Evolutionary conservation across 2,888 invertebrate genomes (phyloP).

Genomic region (Tenthredo notha): DNA sequence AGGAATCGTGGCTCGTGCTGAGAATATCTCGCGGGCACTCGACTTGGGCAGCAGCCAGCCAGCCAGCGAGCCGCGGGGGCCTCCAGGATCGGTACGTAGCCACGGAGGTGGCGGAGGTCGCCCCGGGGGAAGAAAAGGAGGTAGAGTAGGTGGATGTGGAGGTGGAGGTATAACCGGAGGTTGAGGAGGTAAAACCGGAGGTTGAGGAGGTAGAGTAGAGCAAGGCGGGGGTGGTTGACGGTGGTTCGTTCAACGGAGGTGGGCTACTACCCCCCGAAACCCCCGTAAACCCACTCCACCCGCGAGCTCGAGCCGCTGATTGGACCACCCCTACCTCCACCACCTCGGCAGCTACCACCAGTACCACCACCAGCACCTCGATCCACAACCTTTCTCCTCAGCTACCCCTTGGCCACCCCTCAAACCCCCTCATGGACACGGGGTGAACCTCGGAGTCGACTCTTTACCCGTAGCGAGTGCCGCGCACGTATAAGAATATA

Average conservation of each 20-base stretch:
- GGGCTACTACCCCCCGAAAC: slow-evolving; percentile 73
- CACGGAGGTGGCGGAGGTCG: slow-evolving; percentile 64
- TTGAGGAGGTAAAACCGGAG: slow-evolving; percentile 58
- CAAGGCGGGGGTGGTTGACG: slow-evolving; percentile 63
- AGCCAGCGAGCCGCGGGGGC: slow-evolving; percentile 55
- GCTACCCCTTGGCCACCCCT: slow-evolving; percentile 63
- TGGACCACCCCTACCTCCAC: slow-evolving; percentile 69
- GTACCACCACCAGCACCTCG: slow-evolving; percentile 49
- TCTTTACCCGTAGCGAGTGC: slow-evolving; percentile 48
- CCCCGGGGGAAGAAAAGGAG: slow-evolving; percentile 45
- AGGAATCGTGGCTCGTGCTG: slow-evolving; percentile 76
- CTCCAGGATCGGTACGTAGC: slow-evolving; percentile 66
- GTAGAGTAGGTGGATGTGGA: slow-evolving; percentile 46
- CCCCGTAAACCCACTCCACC: slow-evolving; percentile 65
- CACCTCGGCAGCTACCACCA: slow-evolving; percentile 38
- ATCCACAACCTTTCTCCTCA: slow-evolving; percentile 59
- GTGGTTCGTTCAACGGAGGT: slow-evolving; percentile 62
- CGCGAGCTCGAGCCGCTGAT: slow-evolving; percentile 69
- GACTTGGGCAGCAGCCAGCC: slow-evolving; percentile 73
- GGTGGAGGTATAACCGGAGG: slow-evolving; percentile 43
- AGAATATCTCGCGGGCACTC: slow-evolving; percentile 76
- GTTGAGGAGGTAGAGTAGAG: slow-evolving; percentile 29
- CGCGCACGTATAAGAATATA: slow-evolving; percentile 54
- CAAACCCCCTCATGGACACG: slow-evolving; percentile 59
- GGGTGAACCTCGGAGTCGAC: slow-evolving; percentile 47